phyloP scores from a whole-genome alignment of 2,113 vertebrate genomes.

The Pterocles burchelli region DNA sequence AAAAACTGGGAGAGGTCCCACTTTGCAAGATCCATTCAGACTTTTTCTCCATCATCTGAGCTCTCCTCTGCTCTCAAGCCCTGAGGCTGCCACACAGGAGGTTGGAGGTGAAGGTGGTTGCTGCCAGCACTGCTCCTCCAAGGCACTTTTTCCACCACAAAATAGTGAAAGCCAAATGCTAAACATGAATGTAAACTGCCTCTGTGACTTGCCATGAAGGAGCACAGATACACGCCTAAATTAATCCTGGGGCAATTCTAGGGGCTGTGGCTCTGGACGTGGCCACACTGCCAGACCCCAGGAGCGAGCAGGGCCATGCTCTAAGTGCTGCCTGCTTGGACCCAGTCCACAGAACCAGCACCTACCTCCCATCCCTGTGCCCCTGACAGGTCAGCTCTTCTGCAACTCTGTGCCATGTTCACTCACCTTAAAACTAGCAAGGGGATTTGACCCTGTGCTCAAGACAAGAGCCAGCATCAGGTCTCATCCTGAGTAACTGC shows the following conservation, averaged over 20 bases:
- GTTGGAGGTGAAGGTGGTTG: background rate
- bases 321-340: background rate
- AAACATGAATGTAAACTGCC: background rate
- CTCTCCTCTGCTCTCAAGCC: background rate
- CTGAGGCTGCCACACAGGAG: background rate
- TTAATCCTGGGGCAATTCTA: background rate
- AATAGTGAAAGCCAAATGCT: background rate
- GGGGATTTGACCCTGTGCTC: background rate
- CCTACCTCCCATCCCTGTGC: fast-evolving
- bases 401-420: fast-evolving
- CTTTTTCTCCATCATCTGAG: background rate
- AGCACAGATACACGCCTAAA: background rate
- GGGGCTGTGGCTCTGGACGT: background rate
- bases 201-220: background rate
- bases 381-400: background rate
- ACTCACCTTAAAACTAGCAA: background rate
- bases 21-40: background rate
- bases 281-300: background rate
- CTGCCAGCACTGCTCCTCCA: background rate
- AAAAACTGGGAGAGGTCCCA: background rate
- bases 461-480: background rate
- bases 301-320: no score
- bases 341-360: background rate
- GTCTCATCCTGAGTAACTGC: background rate
- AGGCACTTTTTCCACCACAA: background rate